phyloP scores from a whole-genome alignment of 2,797 vertebrate species.

The Todus mexicanus region DNA sequence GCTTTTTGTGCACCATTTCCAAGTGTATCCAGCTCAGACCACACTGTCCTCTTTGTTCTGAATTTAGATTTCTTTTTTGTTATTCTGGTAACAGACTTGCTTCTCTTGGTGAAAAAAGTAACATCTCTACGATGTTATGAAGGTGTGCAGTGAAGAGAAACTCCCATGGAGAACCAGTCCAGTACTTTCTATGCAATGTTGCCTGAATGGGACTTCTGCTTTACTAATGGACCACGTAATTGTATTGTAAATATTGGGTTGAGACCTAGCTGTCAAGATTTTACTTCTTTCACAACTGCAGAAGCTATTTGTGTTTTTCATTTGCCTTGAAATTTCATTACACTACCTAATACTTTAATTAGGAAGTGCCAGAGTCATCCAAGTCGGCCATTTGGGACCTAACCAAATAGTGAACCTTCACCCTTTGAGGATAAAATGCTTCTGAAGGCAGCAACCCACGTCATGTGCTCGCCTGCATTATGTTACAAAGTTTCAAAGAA shows the following conservation, averaged over 20 bases:
- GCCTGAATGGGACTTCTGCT: not conserved
- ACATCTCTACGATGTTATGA: not conserved
- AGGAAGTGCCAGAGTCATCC: not conserved
- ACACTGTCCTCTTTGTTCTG: not conserved
- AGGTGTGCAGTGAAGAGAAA: not conserved
- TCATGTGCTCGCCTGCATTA: not conserved
- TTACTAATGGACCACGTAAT: not conserved
- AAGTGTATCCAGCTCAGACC: not conserved
- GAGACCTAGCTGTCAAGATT: not conserved
- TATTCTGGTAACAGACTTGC: not conserved
- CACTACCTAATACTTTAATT: not conserved
- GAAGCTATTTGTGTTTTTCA: not conserved
- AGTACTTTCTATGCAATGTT: not conserved
- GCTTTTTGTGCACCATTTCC: not conserved
- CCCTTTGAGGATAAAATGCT: not conserved
- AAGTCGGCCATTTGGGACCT: not conserved
- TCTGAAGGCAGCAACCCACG: not conserved
- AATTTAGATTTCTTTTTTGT: not conserved
- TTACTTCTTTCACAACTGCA: slow-evolving; percentile 11
- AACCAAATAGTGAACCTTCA: not conserved
- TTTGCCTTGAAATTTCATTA: slow-evolving; percentile 37
- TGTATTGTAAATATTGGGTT: not conserved
- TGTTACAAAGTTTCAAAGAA: not conserved
- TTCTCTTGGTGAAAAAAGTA: not conserved
- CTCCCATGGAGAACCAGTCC: not conserved